Evolutionary conservation across 2,888 invertebrate genomes (phyloP).

Genomic region (Melipona bicolor): DNA sequence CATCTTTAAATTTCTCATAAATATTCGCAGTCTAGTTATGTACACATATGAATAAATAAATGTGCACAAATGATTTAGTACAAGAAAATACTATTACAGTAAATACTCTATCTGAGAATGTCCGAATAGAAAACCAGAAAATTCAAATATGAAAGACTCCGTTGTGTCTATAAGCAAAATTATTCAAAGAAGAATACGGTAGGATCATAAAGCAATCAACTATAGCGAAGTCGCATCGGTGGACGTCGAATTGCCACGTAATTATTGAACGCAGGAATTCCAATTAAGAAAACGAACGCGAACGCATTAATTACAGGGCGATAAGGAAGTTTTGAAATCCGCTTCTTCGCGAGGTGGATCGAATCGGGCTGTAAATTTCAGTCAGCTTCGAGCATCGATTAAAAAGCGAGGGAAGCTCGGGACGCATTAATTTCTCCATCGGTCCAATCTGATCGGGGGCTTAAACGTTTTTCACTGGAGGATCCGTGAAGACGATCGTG

Average conservation of each 20-base stretch:
- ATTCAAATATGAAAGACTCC: too few species aligned
- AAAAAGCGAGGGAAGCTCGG: conserved; percentile 32
- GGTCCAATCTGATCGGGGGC: conserved; percentile 60
- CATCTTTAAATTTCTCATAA: too few species aligned
- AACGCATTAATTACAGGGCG: conserved; percentile 30
- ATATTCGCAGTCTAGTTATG: too few species aligned
- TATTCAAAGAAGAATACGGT: too few species aligned
- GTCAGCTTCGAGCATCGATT: conserved; percentile 40
- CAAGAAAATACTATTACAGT: too few species aligned
- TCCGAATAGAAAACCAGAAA: too few species aligned
- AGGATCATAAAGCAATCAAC: background rate
- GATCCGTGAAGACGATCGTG: conserved; percentile 45
- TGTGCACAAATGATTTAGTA: too few species aligned
- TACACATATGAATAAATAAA: too few species aligned
- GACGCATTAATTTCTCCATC: conserved; percentile 62
- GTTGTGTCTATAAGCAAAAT: too few species aligned
- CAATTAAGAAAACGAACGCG: conserved; percentile 9
- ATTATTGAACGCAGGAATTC: conserved; percentile 9
- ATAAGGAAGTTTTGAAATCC: conserved; percentile 16
- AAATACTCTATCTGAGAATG: too few species aligned
- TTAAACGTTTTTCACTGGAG: conserved; percentile 63
- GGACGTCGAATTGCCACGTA: background rate
- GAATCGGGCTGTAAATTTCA: conserved; percentile 39
- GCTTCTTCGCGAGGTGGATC: background rate
- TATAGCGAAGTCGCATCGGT: background rate